Conservation (phyloP, 2,797 vertebrate species). For the Remorina albescens region DNA sequence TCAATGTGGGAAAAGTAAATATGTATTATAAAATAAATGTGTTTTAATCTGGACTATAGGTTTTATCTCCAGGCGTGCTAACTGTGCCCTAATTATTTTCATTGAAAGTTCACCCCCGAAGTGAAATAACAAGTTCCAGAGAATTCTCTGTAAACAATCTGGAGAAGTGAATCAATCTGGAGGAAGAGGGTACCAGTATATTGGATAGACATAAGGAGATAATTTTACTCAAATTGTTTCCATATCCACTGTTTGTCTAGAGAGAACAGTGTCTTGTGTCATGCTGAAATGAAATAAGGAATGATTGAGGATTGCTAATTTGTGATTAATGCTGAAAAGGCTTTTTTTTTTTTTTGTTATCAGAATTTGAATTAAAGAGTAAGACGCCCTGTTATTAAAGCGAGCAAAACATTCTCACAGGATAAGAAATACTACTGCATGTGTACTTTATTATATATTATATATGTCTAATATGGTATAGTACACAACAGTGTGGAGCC, state of each 20-base stretch:
- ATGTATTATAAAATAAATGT: slow-evolving; percentile 10
- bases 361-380: slow-evolving; percentile 9
- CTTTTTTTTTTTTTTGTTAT: neutral
- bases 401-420: neutral
- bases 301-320: slow-evolving; percentile 22
- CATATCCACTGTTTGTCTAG: slow-evolving; percentile 44
- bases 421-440: neutral
- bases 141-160: slow-evolving; percentile 37
- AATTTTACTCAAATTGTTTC: slow-evolving; percentile 67
- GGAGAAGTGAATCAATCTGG: slow-evolving; percentile 37
- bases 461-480: too few species aligned
- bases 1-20: neutral
- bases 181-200: slow-evolving; percentile 23
- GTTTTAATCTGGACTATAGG: slow-evolving; percentile 26
- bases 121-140: slow-evolving; percentile 57
- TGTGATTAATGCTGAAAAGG: slow-evolving; percentile 1
- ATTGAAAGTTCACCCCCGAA: slow-evolving; percentile 41
- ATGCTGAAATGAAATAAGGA: slow-evolving; percentile 32
- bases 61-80: slow-evolving; percentile 20
- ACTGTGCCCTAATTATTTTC: slow-evolving; percentile 43
- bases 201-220: slow-evolving; percentile 39
- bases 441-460: too few species aligned
- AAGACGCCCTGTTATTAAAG: neutral
- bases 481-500: too few species aligned
- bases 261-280: slow-evolving; percentile 36